Conservation (phyloP, 2,797 vertebrate genomes). For the Coranthus polyacanthus region DNA sequence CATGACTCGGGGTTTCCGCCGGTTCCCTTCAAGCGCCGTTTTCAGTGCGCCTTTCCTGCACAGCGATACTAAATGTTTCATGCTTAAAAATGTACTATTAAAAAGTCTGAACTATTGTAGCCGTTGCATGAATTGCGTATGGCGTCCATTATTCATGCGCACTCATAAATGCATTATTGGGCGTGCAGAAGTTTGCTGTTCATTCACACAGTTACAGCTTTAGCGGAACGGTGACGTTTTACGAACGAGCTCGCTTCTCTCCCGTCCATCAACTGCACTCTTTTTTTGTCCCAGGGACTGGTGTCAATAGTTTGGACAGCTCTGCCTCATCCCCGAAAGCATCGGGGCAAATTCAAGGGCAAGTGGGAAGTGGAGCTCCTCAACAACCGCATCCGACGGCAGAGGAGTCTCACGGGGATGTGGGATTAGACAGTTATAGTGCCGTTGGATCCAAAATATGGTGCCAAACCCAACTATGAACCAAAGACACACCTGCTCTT, state of each 20-base stretch:
- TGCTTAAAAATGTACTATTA: conserved; percentile 34
- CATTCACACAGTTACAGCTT: conserved; percentile 59
- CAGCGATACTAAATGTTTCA: conserved; percentile 16
- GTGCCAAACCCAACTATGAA: too few relatives aligned
- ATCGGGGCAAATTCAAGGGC: conserved; percentile 31
- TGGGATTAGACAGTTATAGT: conserved; percentile 14
- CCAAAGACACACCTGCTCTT: conserved; percentile 4
- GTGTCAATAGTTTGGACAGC: conserved; percentile 42
- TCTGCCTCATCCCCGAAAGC: conserved; percentile 28
- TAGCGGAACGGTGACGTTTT: conserved; percentile 53
- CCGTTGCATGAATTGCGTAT: conserved; percentile 61
- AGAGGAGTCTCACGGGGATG: conserved; percentile 16
- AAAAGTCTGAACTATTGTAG: conserved; percentile 54
- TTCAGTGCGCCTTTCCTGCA: background rate
- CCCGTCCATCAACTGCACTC: too few relatives aligned
- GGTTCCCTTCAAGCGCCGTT: too few relatives aligned
- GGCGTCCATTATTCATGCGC: conserved; percentile 58
- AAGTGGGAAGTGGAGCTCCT: conserved; percentile 5
- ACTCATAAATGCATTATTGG: conserved; percentile 69
- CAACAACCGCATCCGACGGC: conserved; percentile 24
- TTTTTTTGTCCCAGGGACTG: conserved; percentile 25
- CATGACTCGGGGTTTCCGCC: conserved; percentile 11
- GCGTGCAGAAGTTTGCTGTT: conserved; percentile 35
- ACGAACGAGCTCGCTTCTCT: too few relatives aligned
- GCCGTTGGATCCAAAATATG: background rate